Evolutionary conservation across 2,797 vertebrate genomes (phyloP).

Genomic region (Cossypha polioptera): DNA sequence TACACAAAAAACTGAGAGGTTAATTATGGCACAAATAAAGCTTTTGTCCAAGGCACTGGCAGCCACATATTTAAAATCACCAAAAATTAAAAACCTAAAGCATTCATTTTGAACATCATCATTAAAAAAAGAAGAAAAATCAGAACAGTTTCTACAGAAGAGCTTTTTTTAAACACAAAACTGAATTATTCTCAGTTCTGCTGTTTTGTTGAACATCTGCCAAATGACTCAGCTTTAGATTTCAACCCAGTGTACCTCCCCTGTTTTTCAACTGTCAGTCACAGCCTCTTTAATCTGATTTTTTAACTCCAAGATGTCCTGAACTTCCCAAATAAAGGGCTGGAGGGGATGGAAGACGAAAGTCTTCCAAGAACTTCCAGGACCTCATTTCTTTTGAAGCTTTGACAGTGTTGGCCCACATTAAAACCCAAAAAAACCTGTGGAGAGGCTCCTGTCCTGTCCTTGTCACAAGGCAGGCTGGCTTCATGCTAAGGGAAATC

Average conservation of each 20-base stretch:
- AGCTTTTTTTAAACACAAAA: neutral
- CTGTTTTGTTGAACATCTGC: neutral
- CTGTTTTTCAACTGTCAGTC: neutral
- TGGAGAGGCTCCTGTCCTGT: neutral
- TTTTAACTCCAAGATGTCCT: neutral
- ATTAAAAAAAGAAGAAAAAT: neutral
- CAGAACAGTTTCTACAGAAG: neutral
- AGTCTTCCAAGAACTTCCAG: neutral
- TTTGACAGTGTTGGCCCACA: accelerated
- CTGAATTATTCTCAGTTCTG: neutral
- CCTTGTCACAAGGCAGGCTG: accelerated
- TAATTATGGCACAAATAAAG: neutral
- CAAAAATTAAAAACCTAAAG: neutral
- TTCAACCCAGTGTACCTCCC: neutral
- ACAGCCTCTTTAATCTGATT: neutral
- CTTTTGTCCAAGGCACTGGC: neutral
- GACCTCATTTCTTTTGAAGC: neutral
- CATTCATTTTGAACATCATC: neutral
- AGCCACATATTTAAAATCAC: neutral
- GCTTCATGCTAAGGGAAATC: accelerated
- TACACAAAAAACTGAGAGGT: neutral
- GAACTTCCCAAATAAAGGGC: neutral
- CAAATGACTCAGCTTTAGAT: neutral
- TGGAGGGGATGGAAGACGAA: neutral
- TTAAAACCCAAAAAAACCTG: neutral